Base-by-base conservation (phyloP, 2,113 vertebrate species). In the Cyanoramphus novaezelandiae region DNA sequence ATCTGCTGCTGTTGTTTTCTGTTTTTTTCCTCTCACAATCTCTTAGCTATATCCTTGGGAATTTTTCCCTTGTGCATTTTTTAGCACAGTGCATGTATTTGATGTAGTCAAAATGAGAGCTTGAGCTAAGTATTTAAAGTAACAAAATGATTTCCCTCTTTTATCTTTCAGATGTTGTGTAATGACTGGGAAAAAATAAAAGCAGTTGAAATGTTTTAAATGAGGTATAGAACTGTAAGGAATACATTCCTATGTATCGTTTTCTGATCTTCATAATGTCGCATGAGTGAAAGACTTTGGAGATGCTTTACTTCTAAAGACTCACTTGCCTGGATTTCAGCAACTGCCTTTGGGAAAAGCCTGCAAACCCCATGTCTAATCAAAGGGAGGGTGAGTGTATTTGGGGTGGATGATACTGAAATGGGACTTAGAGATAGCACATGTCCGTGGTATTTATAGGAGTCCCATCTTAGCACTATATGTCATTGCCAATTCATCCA, bases 1-100 rank as follows among this genome's bases (percentile, higher is more conserved):
- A 95, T 95, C 95, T 93, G 86, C 83, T 89, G 89, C 68, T 94
- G 92, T 92, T 97, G 83, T 97, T 90, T 96, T 96, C 86, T 78
- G 68, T 82, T 96, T 96, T 94, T 93, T 93, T 76, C 92, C 78
- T 95, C 81, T 97, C 94, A 83, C 87, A 90, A 82, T 88, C 82
- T 91, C 82, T 97, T 92, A 92, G 87, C 93, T 93, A 47, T 62
- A 81, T 95, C 70, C 39, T 71, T 96, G 94, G 84, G 86, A 91
- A 90, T 96, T 97, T 95, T 90, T 91, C 82, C 92, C 88, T 92
- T 90, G 95, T 96, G 94, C 94, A 92, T 96, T 97, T 96, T 93
- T 90, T 93, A 93, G 86, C 88, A 89, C 60, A 60, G 59, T 84
- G 25, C 80, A 28, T 91, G 44, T 37, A 86, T 86, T 39, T 33